phyloP scores from a whole-genome alignment of 2,797 vertebrate genomes.

The Oceanodroma leucorhoa region DNA sequence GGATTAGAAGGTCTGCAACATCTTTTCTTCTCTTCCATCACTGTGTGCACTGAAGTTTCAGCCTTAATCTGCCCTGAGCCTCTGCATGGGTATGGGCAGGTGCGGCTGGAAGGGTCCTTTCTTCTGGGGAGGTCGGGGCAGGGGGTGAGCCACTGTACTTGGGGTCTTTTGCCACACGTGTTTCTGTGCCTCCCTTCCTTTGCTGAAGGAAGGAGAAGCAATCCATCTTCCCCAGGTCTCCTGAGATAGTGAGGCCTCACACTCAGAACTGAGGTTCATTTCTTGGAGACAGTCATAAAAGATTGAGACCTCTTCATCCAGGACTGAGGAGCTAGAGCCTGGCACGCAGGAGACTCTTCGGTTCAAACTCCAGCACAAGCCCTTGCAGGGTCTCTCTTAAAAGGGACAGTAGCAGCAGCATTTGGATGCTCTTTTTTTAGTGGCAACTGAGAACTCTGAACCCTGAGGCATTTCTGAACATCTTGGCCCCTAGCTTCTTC shows the following conservation, averaged over 20 bases:
- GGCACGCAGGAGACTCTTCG: fast-evolving
- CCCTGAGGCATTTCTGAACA: background rate
- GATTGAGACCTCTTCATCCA: background rate
- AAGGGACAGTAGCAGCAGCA: background rate
- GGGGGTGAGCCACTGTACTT: background rate
- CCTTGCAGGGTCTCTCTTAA: background rate
- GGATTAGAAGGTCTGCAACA: background rate
- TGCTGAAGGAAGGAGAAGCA: background rate
- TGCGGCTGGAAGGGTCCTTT: background rate
- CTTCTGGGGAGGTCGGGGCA: background rate
- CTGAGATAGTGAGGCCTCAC: background rate
- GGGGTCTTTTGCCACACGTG: background rate
- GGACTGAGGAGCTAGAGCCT: background rate
- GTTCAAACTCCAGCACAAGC: background rate
- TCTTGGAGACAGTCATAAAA: background rate
- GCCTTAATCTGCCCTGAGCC: background rate
- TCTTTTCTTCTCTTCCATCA: background rate
- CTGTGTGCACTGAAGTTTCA: fast-evolving
- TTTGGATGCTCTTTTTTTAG: background rate
- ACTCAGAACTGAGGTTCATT: background rate
- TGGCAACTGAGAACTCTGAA: background rate
- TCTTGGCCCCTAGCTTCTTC: background rate
- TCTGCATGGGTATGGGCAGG: background rate
- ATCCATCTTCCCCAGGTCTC: background rate
- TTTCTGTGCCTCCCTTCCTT: background rate